These are phyloP conservation scores for Tichodroma muraria DNA, from an alignment of 2,113 vertebrate species.

Conservation along the genomic window DNA sequence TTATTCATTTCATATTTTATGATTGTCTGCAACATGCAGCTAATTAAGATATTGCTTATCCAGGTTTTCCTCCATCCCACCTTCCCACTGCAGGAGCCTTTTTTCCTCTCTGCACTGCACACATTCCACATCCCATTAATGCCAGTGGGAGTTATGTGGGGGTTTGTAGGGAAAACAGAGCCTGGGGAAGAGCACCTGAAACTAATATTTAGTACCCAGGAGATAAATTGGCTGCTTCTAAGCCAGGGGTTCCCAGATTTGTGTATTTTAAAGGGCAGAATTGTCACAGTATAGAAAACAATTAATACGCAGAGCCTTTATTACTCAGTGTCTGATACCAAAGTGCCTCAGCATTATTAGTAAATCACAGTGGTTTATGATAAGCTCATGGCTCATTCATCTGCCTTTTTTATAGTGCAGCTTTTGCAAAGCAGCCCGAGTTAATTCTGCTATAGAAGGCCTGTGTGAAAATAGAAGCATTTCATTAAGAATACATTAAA, in stretches of 20 bases:
- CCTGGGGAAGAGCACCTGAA: background rate
- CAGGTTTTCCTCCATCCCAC: background rate
- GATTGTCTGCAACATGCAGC: background rate
- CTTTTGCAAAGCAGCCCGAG: background rate
- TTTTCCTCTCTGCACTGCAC: background rate
- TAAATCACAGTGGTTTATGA: slow-evolving; percentile 27
- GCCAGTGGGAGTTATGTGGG: background rate
- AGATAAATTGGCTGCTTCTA: background rate
- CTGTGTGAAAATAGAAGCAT: slow-evolving; percentile 37
- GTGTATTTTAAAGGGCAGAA: background rate
- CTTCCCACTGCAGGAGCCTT: background rate
- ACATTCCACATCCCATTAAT: background rate
- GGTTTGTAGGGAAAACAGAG: background rate
- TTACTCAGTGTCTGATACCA: background rate
- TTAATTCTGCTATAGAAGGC: slow-evolving; percentile 5
- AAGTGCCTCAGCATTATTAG: slow-evolving; percentile 12
- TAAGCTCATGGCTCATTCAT: slow-evolving; percentile 16
- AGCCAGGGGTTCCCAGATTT: background rate
- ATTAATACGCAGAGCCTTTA: background rate
- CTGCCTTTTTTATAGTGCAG: background rate
- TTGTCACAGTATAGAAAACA: background rate
- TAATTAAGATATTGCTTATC: background rate
- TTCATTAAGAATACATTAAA: slow-evolving; percentile 56
- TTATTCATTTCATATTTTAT: background rate
- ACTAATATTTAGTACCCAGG: background rate